Base-by-base conservation (phyloP, 2,888 invertebrate genomes). In the Drosophila mulleri region DNA sequence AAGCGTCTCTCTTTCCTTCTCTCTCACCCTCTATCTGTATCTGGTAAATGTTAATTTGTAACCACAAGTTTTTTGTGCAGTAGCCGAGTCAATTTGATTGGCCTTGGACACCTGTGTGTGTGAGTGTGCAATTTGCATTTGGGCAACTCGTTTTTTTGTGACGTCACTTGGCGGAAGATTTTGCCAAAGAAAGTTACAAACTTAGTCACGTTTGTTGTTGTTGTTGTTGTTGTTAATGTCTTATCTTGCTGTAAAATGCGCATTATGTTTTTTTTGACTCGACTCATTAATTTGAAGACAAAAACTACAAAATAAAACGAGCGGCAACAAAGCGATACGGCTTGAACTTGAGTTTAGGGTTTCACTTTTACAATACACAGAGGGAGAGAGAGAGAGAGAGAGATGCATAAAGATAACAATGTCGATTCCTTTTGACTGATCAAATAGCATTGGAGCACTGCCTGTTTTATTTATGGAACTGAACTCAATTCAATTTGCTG, bases 131-230 rank as follows among this genome's bases (percentile, higher is more conserved):
- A 73, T 84, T 84, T 82, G 82, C 84, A 82, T 77, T 79, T 64
- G 48, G 61, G 62, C 78, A 83, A 83, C 84, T 77, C 70, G 84
- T 83, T 83, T 56, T 29, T 23, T 42, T 72, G 70, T 84, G 84
- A 84, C 84, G 84, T 84, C 84, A 84, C 60, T 58, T 70, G 78
- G 77, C 87, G 84, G 84, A 84, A 84, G 83, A 71, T 82, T 83
- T 78, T 60, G 75, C 62, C 77, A 83, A 83, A 83, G 83, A 83
- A 83, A 83, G 83, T 84, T 84, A 73, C 75, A 72, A 58, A 73
- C 78, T 78, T 80, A 80, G 82, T 82, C 82, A 82, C 82, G 82
- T 82, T 75, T 35, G 14, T 35, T 37, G 18, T 52, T 20, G 32
- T 20, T 35, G 5, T 12, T 48, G 29, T 3, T 50, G n/a, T 18